Base-by-base conservation (phyloP, 2,888 invertebrate species). In the Laspeyria flexula region DNA sequence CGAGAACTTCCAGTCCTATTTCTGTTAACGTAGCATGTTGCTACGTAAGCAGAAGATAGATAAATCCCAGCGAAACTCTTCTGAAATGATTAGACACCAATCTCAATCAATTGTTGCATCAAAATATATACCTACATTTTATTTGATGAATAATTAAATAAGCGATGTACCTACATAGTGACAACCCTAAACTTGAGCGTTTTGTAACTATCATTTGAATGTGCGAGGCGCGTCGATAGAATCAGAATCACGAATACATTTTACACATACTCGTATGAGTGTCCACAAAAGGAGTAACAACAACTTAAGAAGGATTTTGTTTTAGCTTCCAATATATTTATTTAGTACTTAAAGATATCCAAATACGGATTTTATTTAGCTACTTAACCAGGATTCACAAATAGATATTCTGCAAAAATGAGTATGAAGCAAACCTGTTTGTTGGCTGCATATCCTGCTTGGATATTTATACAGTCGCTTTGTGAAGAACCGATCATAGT, bases 171-270 rank as follows among this genome's bases (percentile, higher is more conserved):
- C 1, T 12, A 3, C 3, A 21, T 13, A 10, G n/a, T 5, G 61
- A 33, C 73, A 72, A 68, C 75, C 67, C 66, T 66, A 69, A 47
- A 43, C 43, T 55, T 56, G 11, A 56, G 57, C 60, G 54, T 73
- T 77, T 78, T 77, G 75, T 71, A 75, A 75, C 73, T 73, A 75
- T 78, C 70, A 70, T 71, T n/a, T 77, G 70, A 77, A 79, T 75
- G 75, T 73, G 70, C 68, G 60, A 73, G 74, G 68, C 61, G 69
- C 56, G 60, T 73, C 71, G 85, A 85, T 86, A 82, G 72, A 79
- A 86, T 86, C 84, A 64, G 65, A 75, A 83, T 81, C 85, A 86
- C 81, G 85, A 83, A 70, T 74, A 73, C 69, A 70, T 73, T 71
- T 71, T 68, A 73, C 66, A 68, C 70, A 68, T 70, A 69, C 66